A percentile compares a stretch with the other conserved stretches of the same genome.
phyloP scores from a whole-genome alignment of 1,140 invertebrate genomes.

The Bemisia tabaci region DNA sequence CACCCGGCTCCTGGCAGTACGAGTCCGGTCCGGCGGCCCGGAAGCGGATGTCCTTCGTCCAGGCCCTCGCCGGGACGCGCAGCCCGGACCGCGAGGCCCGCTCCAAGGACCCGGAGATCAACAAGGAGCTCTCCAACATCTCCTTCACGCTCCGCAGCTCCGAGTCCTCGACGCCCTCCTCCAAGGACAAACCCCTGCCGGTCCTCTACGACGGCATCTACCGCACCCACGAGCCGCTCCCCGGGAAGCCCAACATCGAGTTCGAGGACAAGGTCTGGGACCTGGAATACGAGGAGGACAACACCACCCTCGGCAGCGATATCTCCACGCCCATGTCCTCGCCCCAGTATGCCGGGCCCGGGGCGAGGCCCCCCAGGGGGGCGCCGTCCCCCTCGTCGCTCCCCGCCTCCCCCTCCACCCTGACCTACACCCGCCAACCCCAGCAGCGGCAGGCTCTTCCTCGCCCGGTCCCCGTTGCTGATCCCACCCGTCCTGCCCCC shows the following conservation, averaged over 20 bases:
- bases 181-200: constrained; percentile 2
- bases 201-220: constrained; percentile 58
- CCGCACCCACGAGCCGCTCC: constrained; percentile 63
- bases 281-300: constrained; percentile 40
- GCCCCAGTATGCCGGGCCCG: background rate
- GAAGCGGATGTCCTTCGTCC: constrained; percentile 9
- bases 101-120: background rate
- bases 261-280: constrained; percentile 70
- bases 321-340: constrained; percentile 6
- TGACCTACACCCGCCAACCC: background rate
- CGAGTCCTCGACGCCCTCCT: constrained; percentile 5
- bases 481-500: background rate
- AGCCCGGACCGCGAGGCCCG: background rate
- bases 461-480: background rate
- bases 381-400: background rate
- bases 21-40: constrained; percentile 9
- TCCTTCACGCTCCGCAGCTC: constrained; percentile 6
- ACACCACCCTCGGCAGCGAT: constrained; percentile 4
- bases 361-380: background rate
- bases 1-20: constrained; percentile 6
- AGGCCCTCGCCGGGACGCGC: background rate
- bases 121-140: constrained; percentile 2
- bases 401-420: background rate
- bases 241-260: constrained; percentile 43
- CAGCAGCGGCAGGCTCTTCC: too few species aligned